Evolutionary conservation across 2,797 vertebrate species (phyloP).

Genomic region (Semaprochilodus insignis): DNA sequence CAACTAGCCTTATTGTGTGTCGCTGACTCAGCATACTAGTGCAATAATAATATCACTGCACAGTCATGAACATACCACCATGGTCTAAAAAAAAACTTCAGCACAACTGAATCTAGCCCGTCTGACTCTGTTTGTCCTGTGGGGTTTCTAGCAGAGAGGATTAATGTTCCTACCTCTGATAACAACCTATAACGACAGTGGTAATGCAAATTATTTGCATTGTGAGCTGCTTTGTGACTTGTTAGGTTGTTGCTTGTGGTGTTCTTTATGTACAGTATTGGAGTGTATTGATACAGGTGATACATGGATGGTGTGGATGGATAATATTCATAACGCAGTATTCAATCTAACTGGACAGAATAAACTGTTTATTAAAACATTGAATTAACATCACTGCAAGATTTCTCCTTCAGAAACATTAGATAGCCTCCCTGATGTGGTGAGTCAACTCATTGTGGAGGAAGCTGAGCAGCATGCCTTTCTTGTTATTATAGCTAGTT

Average conservation of each 20-base stretch:
- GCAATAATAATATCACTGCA: not conserved
- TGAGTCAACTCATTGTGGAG: constrained; percentile 32
- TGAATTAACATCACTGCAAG: constrained; percentile 9
- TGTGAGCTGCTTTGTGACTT: constrained; percentile 10
- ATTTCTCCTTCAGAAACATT: not conserved
- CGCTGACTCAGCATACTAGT: not conserved
- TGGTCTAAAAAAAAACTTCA: not conserved
- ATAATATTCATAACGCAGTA: constrained; percentile 4
- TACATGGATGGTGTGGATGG: constrained; percentile 3
- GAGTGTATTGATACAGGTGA: not conserved
- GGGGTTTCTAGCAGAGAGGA: constrained; percentile 12
- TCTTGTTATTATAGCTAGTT: constrained; percentile 8
- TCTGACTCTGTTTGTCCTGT: not conserved
- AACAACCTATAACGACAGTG: not conserved
- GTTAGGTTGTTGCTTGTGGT: constrained; percentile 20
- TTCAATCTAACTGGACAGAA: not conserved
- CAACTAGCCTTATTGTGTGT: not conserved
- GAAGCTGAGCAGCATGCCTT: not conserved
- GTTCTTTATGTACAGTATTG: constrained; percentile 24
- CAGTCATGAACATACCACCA: too few relatives aligned
- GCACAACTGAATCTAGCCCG: not conserved
- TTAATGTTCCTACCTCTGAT: constrained; percentile 3
- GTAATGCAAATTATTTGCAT: not conserved
- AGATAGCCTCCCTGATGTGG: not conserved
- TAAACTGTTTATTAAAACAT: constrained; percentile 25